A percentile compares a stretch with the other conserved stretches of the same genome.
phyloP scores from a whole-genome alignment of 37 sponge, comb jelly and placozoan genomes.

The Diacarnus erythraeanus region DNA sequence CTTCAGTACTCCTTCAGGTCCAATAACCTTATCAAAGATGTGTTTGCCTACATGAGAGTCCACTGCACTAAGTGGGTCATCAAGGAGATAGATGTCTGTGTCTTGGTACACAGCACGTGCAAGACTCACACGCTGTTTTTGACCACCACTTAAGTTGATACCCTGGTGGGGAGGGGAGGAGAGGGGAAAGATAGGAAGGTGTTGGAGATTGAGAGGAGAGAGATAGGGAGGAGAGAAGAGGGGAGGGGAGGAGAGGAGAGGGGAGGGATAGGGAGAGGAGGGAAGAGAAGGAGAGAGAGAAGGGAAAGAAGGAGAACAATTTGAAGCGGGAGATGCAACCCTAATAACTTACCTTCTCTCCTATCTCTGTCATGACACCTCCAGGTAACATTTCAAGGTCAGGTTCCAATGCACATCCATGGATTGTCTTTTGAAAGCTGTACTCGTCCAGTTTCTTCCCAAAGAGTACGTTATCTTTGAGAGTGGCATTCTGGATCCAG shows the following conservation, averaged over 20 bases:
- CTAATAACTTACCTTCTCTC: conserved; percentile 86
- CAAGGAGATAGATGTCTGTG: conserved; percentile 89
- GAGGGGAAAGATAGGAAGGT: not conserved
- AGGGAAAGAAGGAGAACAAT: not conserved
- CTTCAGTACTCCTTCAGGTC: conserved; percentile 89
- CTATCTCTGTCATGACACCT: conserved; percentile 98
- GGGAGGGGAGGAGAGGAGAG: not conserved
- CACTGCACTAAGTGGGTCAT: conserved; percentile 95
- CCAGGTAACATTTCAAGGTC: conserved; percentile 95
- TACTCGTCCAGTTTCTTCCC: conserved; percentile 52
- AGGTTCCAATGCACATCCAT: conserved; percentile 90
- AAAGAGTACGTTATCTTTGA: conserved; percentile 93
- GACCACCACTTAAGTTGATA: conserved; percentile 98
- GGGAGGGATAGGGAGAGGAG: not conserved
- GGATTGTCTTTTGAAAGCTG: conserved; percentile 58
- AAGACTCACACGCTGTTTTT: conserved; percentile 96
- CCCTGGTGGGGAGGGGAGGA: conserved; percentile 55
- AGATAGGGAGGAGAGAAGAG: not conserved
- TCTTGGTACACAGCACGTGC: conserved; percentile 96
- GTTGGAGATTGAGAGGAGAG: not conserved
- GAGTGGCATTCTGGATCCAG: conserved; percentile 96
- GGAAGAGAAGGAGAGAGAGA: not conserved
- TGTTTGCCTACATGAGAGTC: conserved; percentile 99
- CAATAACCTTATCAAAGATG: conserved; percentile 95
- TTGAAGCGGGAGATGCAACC: not conserved